Conservation (phyloP, 2,797 vertebrate genomes). For the Tarsius wallacei region DNA sequence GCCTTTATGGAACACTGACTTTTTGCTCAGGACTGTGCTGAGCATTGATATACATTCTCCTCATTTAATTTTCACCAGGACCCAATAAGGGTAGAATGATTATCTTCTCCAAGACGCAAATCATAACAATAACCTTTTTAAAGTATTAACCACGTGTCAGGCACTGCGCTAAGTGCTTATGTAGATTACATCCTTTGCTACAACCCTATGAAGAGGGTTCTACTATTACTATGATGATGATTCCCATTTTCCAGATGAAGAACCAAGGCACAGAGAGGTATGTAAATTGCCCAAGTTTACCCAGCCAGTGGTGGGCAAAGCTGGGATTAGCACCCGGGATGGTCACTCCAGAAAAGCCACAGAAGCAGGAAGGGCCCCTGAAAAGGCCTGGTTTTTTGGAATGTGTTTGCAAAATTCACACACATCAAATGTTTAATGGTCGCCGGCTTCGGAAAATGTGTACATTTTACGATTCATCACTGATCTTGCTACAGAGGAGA, state of each 20-base stretch:
- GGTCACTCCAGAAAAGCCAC: not conserved
- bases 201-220: not conserved
- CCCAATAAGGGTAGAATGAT: not conserved
- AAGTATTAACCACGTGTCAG: not conserved
- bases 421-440: not conserved
- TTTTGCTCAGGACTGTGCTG: constrained; percentile 7
- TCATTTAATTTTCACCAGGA: constrained; percentile 4
- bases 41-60: not conserved
- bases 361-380: not conserved
- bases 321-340: not conserved
- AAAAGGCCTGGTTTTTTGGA: not conserved
- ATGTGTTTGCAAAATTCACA: constrained; percentile 28
- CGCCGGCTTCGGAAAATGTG: not conserved
- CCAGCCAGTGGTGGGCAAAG: constrained; percentile 42
- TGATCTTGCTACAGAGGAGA: not conserved
- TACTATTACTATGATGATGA: not conserved
- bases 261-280: not conserved
- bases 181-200: not conserved
- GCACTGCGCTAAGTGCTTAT: not conserved
- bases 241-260: not conserved
- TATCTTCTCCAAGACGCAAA: not conserved
- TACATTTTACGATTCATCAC: constrained; percentile 24
- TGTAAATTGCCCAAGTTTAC: not conserved
- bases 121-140: not conserved
- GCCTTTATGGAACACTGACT: not conserved